phyloP scores from a whole-genome alignment of 2,888 invertebrate species.

The Machimus atricapillus region DNA sequence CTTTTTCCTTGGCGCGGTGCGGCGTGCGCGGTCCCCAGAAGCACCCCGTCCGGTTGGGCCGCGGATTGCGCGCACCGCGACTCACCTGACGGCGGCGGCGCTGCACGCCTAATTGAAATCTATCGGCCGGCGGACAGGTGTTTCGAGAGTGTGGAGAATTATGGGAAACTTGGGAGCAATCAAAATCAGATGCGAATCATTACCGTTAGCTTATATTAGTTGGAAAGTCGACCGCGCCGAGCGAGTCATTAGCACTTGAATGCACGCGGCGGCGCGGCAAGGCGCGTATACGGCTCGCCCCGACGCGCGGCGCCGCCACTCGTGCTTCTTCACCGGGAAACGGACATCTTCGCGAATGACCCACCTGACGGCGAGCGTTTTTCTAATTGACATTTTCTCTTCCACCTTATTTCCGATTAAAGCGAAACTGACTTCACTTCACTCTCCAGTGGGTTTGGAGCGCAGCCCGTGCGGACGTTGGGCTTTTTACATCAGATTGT shows the following conservation, averaged over 20 bases:
- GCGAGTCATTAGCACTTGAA: constrained; percentile 18
- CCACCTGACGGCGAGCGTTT: not conserved
- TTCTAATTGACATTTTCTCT: constrained; percentile 33
- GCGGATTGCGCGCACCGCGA: not conserved
- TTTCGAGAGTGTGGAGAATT: constrained; percentile 40
- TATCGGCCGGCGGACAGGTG: constrained; percentile 21
- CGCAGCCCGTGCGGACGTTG: not conserved
- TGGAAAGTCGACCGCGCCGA: constrained; percentile 23
- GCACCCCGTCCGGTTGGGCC: not conserved
- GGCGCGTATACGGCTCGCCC: not conserved
- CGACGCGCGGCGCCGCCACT: not conserved
- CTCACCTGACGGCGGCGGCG: not conserved
- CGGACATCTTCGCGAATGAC: not conserved
- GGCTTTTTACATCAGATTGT: not conserved
- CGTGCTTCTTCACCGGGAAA: not conserved
- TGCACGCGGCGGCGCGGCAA: not conserved
- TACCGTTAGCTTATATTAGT: constrained; percentile 27
- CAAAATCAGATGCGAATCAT: constrained; percentile 15
- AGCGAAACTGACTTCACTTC: constrained; percentile 12
- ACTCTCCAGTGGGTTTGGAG: constrained; percentile 14
- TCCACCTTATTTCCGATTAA: constrained; percentile 3
- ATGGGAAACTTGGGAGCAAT: constrained; percentile 32
- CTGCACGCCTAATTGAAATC: constrained; percentile 32
- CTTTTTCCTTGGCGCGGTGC: not conserved
- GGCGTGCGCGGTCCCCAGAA: not conserved